These are phyloP conservation scores for Aphelinus atriplicis DNA, from an alignment of 1,140 invertebrate species.

Conservation along the genomic window DNA sequence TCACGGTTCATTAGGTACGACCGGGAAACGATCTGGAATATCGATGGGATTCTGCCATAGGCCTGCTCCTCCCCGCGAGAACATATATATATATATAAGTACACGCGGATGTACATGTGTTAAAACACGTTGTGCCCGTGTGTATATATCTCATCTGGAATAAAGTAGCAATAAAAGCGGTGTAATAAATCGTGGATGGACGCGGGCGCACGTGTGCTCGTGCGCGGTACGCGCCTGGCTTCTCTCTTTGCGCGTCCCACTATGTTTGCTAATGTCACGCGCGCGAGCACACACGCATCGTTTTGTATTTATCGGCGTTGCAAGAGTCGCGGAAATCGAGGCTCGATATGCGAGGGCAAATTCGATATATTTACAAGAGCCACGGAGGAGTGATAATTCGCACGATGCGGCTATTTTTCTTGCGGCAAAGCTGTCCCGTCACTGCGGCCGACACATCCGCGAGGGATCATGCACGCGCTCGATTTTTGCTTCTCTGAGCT, in stretches of 20 bases:
- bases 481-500: too few species aligned
- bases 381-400: too few species aligned
- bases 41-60: slow-evolving; percentile 4
- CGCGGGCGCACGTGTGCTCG: not conserved
- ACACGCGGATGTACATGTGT: not conserved
- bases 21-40: slow-evolving; percentile 17
- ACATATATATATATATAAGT: not conserved
- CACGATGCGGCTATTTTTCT: too few species aligned
- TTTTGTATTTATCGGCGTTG: slow-evolving; percentile 9
- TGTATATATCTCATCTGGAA: slow-evolving; percentile 18
- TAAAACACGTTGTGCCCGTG: slow-evolving; percentile 24
- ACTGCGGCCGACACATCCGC: too few species aligned
- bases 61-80: not conserved
- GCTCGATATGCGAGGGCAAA: not conserved
- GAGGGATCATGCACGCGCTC: too few species aligned
- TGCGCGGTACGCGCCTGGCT: too few species aligned
- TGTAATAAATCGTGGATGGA: slow-evolving; percentile 24
- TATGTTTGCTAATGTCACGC: slow-evolving; percentile 14
- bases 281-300: not conserved
- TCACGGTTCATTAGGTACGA: slow-evolving; percentile 12
- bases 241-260: not conserved
- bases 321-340: not conserved
- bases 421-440: too few species aligned
- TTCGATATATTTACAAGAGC: too few species aligned
- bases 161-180: slow-evolving; percentile 33